Evolutionary conservation across 2,797 vertebrate species (phyloP).

Genomic region (Labroides dimidiatus): DNA sequence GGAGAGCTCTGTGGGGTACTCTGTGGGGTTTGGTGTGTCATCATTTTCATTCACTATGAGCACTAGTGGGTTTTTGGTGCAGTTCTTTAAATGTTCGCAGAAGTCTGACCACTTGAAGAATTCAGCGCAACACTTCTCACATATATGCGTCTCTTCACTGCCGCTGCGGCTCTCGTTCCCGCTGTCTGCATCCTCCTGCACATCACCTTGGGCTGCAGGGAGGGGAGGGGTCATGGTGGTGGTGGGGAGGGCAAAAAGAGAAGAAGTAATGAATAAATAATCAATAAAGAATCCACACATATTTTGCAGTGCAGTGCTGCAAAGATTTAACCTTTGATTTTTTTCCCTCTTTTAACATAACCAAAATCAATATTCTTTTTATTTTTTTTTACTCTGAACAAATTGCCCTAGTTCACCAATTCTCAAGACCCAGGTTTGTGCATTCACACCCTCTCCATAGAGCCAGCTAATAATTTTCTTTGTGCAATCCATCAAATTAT

Average conservation of each 20-base stretch:
- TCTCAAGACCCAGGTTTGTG: slow-evolving; percentile 86
- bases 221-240: slow-evolving; percentile 62
- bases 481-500: slow-evolving; percentile 99
- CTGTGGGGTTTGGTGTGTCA: slow-evolving; percentile 85
- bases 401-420: slow-evolving; percentile 95
- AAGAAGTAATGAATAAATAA: slow-evolving; percentile 85
- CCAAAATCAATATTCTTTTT: slow-evolving; percentile 93
- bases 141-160: slow-evolving; percentile 95
- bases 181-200: slow-evolving; percentile 93
- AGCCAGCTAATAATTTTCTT: slow-evolving; percentile 99
- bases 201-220: slow-evolving; percentile 87
- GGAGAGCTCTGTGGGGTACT: slow-evolving; percentile 90
- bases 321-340: slow-evolving; percentile 84
- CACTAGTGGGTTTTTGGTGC: slow-evolving; percentile 95
- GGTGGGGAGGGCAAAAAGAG: slow-evolving; percentile 53
- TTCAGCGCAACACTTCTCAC: slow-evolving; percentile 96
- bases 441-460: slow-evolving; percentile 88
- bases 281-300: slow-evolving; percentile 88
- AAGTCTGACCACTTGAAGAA: slow-evolving; percentile 99
- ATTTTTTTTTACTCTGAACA: slow-evolving; percentile 90
- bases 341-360: slow-evolving; percentile 87
- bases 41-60: slow-evolving; percentile 97
- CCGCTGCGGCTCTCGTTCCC: slow-evolving; percentile 96
- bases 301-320: slow-evolving; percentile 81
- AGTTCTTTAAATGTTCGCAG: slow-evolving; percentile 94